Evolutionary conservation across 2,888 invertebrate genomes (phyloP), one percentile per base, ranked within the genome.

Genomic region (Microctonus hyperodae): DNA sequence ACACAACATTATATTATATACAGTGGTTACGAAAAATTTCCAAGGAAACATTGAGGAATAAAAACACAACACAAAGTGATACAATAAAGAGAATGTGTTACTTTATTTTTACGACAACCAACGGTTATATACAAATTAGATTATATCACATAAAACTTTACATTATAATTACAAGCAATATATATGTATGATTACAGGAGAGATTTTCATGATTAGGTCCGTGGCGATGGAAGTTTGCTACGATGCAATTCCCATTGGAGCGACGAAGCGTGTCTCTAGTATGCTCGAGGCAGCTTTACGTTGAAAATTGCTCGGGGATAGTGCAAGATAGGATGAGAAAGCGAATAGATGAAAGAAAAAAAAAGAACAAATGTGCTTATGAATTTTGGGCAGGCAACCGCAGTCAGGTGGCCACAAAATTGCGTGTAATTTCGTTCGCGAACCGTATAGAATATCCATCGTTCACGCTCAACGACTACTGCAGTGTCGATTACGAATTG

Each of bases 371-470:
- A 44, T 23, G 33, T 50, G 51, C 35, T 48, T 51, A 53, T 44
- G 51, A 51, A 51, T 51, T 51, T 51, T 51, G 23, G 51, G 25
- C 51, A 25, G 23, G 23, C 25, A 23, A 51, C 51, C 51, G 23
- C 51, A 23, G 23, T 13, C 11, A 51, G 51, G 23, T 25, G 1
- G 23, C 51, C 40, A 62, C 31, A 5, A 25, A 59, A 37, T 61
- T 35, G 60, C 61, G 67, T 61, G 60, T 67, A 69, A 70, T 69
- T 69, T 67, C 64, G 63, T 67, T 67, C 69, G 61, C 57, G 63
- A 65, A n/a, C 51, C 51, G 28, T 28, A 67, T 69, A 60, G 55
- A 53, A 63, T 65, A 70, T 64, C 64, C 65, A 65, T 69, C 56
- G 63, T n/a, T 9, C 25, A n/a, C 22, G 25, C 51, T 51, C 51